Evolutionary conservation across 2,797 vertebrate species (phyloP).

Genomic region (Tenualosa thibaudeaui): DNA sequence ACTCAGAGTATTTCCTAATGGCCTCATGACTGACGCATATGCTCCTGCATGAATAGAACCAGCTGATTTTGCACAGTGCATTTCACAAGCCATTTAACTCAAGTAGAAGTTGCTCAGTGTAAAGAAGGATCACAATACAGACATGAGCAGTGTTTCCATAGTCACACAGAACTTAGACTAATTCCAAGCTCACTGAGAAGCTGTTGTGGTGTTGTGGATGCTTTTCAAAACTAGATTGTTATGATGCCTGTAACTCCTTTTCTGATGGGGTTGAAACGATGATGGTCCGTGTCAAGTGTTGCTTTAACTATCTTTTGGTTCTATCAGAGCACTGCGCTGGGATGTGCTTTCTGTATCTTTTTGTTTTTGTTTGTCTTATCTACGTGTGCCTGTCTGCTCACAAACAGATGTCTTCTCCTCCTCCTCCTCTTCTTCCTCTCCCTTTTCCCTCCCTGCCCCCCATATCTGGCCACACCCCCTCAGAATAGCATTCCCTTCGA

Average conservation of each 20-base stretch:
- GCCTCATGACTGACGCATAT: not conserved
- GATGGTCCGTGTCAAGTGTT: not conserved
- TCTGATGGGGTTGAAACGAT: not conserved
- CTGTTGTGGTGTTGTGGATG: not conserved
- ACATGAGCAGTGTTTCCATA: not conserved
- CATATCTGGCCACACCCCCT: constrained; percentile 56
- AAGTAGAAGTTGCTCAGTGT: not conserved
- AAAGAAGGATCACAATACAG: not conserved
- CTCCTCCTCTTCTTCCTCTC: not conserved
- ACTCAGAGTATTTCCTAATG: not conserved
- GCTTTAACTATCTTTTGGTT: constrained; percentile 63
- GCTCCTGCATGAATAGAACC: not conserved
- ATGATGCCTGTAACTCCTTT: not conserved
- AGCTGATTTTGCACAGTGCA: not conserved
- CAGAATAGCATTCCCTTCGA: constrained; percentile 96
- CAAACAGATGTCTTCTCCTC: constrained; percentile 47
- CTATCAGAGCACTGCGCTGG: constrained; percentile 62
- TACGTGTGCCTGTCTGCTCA: constrained; percentile 39
- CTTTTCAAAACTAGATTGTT: not conserved
- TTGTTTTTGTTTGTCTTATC: constrained; percentile 20
- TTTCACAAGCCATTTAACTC: not conserved
- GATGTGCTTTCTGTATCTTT: constrained; percentile 23
- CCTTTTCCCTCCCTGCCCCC: constrained; percentile 9
- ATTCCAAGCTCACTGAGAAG: not conserved
- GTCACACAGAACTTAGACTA: not conserved